Evolutionary conservation across 2,797 vertebrate species (phyloP), one percentile per base, ranked within the genome.

Genomic region (Cryptoblepharus egeriae): DNA sequence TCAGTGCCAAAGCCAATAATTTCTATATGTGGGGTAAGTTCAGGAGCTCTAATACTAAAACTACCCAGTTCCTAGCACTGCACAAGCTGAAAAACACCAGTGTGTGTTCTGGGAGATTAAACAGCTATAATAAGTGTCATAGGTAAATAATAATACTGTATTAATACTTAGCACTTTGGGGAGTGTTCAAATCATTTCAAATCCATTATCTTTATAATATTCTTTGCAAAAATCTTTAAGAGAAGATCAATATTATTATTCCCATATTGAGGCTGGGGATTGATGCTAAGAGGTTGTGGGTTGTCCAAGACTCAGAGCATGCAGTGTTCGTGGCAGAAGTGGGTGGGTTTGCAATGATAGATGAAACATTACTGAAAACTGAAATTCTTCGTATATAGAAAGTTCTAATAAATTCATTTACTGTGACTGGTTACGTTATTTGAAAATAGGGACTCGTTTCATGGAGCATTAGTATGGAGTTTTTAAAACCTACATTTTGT

Each of bases 401-500:
- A 75, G 85, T 85, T 78, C 80, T 92, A 90, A 88, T n/a, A 90
- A 90, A 85, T 89, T 37, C 61, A 85, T 90, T 92, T 90, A 26
- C 74, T 85, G 64, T 72, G 69, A 20, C 0, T 52, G 76, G 63
- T 80, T 58, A 85, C 88, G 90, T 90, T 83, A 81, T 58, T 78
- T 60, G 75, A 39, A 61, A 87, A 70, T 79, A 32, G 80, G 80
- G 65, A 68, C 69, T 37, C 72, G 58, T 87, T 5, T 90, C 90
- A 89, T 82, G 15, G 58, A 85, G 49, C 79, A 86, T 30, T 86
- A 85, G 83, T 0, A 90, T 86, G 86, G 75, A 30, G 68, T 89
- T 81, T 49, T 81, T 89, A 87, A 64, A 68, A 67, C 69, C 82
- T 85, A 39, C 32, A 79, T 85, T 1, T 84, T 91, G 35, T 70